Evolutionary conservation across 2,797 vertebrate genomes (phyloP).

Genomic region (Pachyuromys duprasi): DNA sequence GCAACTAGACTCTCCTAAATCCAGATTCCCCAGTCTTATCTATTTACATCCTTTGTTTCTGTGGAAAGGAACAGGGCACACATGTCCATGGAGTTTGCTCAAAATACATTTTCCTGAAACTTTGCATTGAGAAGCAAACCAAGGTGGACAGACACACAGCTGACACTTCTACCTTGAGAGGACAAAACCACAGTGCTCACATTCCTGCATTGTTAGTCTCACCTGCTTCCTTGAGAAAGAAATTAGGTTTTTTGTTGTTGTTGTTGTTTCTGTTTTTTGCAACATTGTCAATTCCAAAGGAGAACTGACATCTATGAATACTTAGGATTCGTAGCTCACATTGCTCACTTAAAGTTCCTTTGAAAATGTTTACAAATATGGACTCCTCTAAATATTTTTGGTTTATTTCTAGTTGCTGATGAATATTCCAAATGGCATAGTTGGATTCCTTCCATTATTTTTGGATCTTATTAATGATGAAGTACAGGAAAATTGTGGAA

Average conservation of each 20-base stretch:
- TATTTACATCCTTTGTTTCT: constrained; percentile 51
- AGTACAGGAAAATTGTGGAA: neutral
- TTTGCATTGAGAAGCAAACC: neutral
- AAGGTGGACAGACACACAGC: neutral
- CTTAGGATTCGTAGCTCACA: neutral
- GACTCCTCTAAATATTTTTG: neutral
- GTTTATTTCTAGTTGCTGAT: neutral
- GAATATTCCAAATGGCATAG: constrained; percentile 42
- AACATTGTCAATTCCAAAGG: neutral
- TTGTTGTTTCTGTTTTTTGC: no score
- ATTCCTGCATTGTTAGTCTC: neutral
- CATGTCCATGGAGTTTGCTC: constrained; percentile 27
- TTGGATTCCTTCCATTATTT: constrained; percentile 24
- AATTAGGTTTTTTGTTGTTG: neutral
- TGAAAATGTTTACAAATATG: neutral
- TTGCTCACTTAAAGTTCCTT: neutral
- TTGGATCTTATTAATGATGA: constrained; percentile 13
- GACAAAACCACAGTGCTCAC: neutral
- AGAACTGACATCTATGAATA: neutral
- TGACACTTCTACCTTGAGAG: neutral
- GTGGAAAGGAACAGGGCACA: neutral
- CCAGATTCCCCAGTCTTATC: constrained; percentile 24
- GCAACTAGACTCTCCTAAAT: constrained; percentile 21
- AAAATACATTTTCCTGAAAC: neutral
- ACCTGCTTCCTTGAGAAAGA: neutral